Percentiles rank a stretch among this genome's conserved stretches.
Evolutionary conservation across 53 echinoderm and acorn worm species (phyloP).

Genomic region (Henricia sp.): DNA sequence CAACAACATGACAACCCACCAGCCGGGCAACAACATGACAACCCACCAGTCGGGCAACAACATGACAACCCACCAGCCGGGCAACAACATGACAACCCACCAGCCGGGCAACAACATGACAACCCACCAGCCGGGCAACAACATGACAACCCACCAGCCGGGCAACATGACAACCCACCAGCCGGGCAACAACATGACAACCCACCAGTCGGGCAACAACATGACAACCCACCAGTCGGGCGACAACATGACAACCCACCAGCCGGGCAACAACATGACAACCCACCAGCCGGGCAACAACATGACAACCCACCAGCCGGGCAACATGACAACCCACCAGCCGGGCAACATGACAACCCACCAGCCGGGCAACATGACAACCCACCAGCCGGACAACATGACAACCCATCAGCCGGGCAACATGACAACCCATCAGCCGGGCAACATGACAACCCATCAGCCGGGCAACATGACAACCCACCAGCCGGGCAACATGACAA

Average conservation of each 20-base stretch:
- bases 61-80: background rate
- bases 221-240: no score
- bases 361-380: no score
- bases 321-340: slow-evolving; percentile 15
- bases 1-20: background rate
- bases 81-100: no score
- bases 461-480: background rate
- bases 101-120: background rate
- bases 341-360: no score
- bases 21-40: background rate
- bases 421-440: no score
- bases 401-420: no score
- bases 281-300: background rate
- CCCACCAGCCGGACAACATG: no score
- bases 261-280: no score
- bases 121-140: no score
- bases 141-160: background rate
- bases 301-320: background rate
- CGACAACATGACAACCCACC: no score
- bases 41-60: background rate
- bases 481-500: background rate
- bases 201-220: no score
- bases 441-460: background rate
- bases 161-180: background rate
- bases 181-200: no score